Evolutionary conservation across 1,140 invertebrate species (phyloP), one percentile per base, ranked within the genome.

Genomic region (Sarcophaga peregrina): DNA sequence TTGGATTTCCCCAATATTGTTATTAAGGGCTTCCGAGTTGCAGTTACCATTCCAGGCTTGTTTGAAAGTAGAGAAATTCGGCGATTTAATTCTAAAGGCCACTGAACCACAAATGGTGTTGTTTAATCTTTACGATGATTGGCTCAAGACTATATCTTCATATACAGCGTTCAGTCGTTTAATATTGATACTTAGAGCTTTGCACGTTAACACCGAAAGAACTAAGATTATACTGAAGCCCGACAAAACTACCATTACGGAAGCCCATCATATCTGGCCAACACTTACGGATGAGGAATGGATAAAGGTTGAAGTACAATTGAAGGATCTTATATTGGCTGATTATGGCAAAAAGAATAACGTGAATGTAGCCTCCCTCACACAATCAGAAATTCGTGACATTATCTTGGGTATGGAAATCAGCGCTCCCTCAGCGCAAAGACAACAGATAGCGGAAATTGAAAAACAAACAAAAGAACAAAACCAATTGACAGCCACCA

Each of bases 331-430:
- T 8, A 99, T 99, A 89, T 91, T 99, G 17, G 98, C 98, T 54
- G 99, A 99, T 92, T 99, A 99, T 89, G 98, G 98, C 87, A 99
- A 99, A 92, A 99, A 99, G 92, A 99, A 99, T 91, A 99, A 99
- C 88, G 99, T 99, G 0, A 99, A 99, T 90, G 98, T 99, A 0
- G 98, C 98, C 0, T 99, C 98, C 0, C 92, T 99, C 11, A 99
- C 98, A 0, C 98, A 99, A 89, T 99, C 98, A 0, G 98, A 99
- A 92, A 99, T 99, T 87, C 95, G 98, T 83, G 99, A 99, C 90
- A 99, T 99, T 83, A 99, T 99, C 87, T 93, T 99, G 46, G 99
- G 99, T 88, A 99, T 99, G 98, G 99, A 99, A 92, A 99, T 99
- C 84, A 98, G 97, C 52, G 98, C 99, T 0, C 99, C 99, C 0